These are phyloP conservation scores for Calliphora vomitoria DNA, from an alignment of 2,888 invertebrate genomes.

Conservation along the genomic window DNA sequence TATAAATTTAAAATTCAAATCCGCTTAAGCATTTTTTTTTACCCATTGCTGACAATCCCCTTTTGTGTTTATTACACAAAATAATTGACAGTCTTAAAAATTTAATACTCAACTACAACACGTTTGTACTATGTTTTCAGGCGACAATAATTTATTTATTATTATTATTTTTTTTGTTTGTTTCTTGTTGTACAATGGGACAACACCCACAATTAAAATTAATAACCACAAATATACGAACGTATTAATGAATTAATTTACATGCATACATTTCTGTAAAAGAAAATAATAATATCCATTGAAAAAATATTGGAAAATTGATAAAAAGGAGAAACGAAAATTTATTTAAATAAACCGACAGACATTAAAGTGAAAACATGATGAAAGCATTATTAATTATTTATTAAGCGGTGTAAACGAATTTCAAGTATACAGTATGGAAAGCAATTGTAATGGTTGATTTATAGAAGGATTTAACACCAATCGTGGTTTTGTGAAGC, in stretches of 20 bases:
- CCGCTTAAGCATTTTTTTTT: background rate
- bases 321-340: background rate
- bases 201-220: constrained; percentile 46
- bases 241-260: constrained; percentile 48
- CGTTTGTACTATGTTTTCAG: background rate
- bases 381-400: constrained; percentile 6
- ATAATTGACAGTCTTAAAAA: constrained; percentile 17
- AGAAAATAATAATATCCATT: constrained; percentile 23
- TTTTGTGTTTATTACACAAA: constrained; percentile 26
- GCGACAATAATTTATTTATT: constrained; percentile 32
- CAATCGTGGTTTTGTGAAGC: too few relatives aligned
- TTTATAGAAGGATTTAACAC: background rate
- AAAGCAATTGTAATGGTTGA: background rate
- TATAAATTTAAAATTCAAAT: background rate
- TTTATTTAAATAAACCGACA: background rate
- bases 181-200: background rate
- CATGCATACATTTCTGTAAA: background rate
- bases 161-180: too few relatives aligned
- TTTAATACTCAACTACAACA: background rate
- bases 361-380: background rate
- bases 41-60: background rate
- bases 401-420: background rate
- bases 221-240: constrained; percentile 23
- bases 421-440: background rate
- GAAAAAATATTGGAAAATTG: constrained; percentile 24